Conservation (phyloP, 64 coral and sea anemone species). For the Platygyra sinensis region DNA sequence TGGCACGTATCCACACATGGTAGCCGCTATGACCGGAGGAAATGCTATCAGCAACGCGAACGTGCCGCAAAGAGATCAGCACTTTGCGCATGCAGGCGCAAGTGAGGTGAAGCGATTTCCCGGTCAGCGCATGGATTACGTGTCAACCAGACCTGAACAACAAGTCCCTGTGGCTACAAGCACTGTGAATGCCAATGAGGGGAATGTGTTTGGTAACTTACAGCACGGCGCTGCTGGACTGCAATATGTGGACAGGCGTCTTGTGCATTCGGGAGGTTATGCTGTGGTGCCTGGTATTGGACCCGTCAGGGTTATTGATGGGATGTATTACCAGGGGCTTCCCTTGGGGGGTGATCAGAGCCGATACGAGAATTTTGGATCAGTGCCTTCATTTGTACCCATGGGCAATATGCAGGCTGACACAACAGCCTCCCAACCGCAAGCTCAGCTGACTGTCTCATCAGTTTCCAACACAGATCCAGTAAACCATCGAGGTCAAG, state of each 20-base stretch:
- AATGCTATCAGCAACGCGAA: not conserved
- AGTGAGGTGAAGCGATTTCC: conserved; percentile 35
- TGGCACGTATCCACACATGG: conserved; percentile 28
- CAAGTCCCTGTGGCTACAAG: conserved; percentile 88
- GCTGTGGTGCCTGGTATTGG: conserved; percentile 85
- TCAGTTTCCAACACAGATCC: not conserved
- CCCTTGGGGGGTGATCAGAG: conserved; percentile 77
- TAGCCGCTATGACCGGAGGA: conserved; percentile 8
- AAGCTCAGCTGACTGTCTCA: conserved; percentile 3
- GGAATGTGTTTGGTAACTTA: conserved; percentile 48
- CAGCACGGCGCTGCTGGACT: conserved; percentile 49
- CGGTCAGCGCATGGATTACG: conserved; percentile 64
- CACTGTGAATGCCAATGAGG: conserved; percentile 61
- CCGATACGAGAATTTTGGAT: conserved; percentile 88
- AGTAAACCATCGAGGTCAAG: conserved; percentile 14
- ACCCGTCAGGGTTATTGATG: conserved; percentile 75
- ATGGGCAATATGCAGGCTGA: conserved; percentile 71
- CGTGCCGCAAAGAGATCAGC: conserved; percentile 1
- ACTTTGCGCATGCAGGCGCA: conserved; percentile 37
- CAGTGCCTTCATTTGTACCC: conserved; percentile 75
- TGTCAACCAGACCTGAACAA: conserved; percentile 69
- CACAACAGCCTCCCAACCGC: not conserved
- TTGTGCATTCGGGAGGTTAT: conserved; percentile 65
- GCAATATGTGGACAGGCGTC: conserved; percentile 79
- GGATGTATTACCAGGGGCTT: conserved; percentile 83